These are phyloP conservation scores for Forbesichthys agassizii DNA, from an alignment of 2,113 vertebrate genomes.

Conservation along the genomic window DNA sequence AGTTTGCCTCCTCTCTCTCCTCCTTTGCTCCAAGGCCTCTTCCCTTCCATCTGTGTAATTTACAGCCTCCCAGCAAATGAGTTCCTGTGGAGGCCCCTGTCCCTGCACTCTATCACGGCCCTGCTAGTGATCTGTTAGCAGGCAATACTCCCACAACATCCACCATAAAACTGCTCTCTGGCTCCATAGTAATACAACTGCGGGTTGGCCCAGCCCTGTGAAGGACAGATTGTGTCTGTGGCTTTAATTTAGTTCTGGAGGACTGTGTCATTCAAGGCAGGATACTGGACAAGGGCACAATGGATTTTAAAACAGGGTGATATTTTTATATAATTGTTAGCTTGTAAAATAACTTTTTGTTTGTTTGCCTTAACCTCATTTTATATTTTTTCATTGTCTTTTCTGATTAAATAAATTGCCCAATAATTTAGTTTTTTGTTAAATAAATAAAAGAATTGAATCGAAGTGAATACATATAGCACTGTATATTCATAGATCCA, in stretches of 20 bases:
- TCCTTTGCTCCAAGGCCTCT: conserved; percentile 58
- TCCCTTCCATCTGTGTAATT: conserved; percentile 61
- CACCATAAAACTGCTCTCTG: conserved; percentile 67
- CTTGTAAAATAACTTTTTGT: background rate
- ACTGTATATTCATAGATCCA: background rate
- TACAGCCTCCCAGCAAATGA: conserved; percentile 69
- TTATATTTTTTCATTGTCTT: background rate
- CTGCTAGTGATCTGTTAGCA: conserved; percentile 63
- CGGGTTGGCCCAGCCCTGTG: conserved; percentile 38
- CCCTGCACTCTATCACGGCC: conserved; percentile 63
- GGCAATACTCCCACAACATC: conserved; percentile 59
- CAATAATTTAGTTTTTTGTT: background rate
- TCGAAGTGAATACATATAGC: background rate
- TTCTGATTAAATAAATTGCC: background rate
- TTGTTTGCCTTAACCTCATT: no score
- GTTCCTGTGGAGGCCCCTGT: conserved; percentile 58
- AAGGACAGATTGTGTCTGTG: conserved; percentile 61
- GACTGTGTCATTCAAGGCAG: conserved; percentile 19
- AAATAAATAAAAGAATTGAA: background rate
- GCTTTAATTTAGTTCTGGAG: conserved; percentile 59
- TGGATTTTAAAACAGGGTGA: background rate
- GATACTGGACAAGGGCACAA: conserved; percentile 25
- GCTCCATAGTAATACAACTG: conserved; percentile 58
- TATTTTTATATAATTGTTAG: background rate
- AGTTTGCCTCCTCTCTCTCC: background rate